Evolutionary conservation across 2,888 invertebrate genomes (phyloP).

Genomic region (Arge pagana): DNA sequence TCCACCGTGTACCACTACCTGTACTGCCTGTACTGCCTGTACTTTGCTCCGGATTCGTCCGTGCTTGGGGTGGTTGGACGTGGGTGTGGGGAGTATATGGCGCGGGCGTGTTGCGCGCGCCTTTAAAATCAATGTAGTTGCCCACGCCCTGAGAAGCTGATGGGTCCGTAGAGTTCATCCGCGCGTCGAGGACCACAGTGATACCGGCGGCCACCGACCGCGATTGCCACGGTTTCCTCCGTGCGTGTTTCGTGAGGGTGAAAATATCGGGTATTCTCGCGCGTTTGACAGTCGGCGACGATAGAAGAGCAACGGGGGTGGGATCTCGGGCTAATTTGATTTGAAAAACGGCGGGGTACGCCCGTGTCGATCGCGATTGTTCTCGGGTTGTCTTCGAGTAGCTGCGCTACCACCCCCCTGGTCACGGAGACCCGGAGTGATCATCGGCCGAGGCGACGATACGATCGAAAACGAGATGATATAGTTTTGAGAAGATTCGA

Average conservation of each 20-base stretch:
- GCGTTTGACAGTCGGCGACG: too few relatives aligned
- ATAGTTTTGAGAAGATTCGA: too few relatives aligned
- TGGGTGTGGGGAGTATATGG: constrained; percentile 20
- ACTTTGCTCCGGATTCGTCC: too few relatives aligned
- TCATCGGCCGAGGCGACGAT: too few relatives aligned
- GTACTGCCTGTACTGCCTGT: too few relatives aligned
- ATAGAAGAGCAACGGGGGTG: neutral
- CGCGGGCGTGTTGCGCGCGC: constrained; percentile 22
- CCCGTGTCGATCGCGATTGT: neutral
- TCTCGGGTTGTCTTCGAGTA: too few relatives aligned
- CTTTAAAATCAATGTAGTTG: constrained; percentile 22
- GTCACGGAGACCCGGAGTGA: too few relatives aligned
- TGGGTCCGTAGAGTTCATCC: constrained; percentile 17
- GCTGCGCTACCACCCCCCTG: too few relatives aligned
- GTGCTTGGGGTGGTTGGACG: too few relatives aligned
- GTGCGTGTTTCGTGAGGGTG: neutral
- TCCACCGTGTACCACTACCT: too few relatives aligned
- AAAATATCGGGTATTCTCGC: neutral
- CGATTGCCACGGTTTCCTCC: neutral
- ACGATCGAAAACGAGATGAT: too few relatives aligned
- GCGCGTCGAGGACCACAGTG: constrained; percentile 17
- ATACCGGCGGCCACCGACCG: constrained; percentile 19
- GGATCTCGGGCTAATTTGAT: neutral
- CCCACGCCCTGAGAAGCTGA: constrained; percentile 21
- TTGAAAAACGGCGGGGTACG: neutral